These are phyloP conservation scores for Alligator sinensis DNA, from an alignment of 2,113 vertebrate genomes.

Conservation along the genomic window DNA sequence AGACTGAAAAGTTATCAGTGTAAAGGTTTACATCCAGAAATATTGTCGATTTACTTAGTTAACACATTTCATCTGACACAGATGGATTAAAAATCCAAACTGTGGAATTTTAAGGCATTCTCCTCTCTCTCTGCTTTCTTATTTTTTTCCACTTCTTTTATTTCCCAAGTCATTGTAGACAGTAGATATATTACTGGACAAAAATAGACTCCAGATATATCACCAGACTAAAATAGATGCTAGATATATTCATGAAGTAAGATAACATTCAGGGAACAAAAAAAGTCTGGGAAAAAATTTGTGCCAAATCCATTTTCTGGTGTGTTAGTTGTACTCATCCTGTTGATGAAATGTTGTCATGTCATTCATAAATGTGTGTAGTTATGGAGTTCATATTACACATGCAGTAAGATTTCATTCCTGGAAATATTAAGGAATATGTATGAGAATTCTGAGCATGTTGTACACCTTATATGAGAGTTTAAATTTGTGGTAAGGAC, in stretches of 20 bases:
- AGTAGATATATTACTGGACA: slow-evolving; percentile 18
- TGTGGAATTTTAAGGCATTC: background rate
- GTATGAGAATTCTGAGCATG: background rate
- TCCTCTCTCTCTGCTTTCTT: background rate
- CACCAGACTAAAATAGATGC: background rate
- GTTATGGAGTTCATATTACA: background rate
- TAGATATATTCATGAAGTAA: background rate
- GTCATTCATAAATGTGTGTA: background rate
- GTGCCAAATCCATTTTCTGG: background rate
- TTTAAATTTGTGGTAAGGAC: background rate
- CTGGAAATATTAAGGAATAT: background rate
- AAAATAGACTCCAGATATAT: background rate
- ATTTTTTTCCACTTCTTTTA: background rate
- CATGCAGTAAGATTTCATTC: slow-evolving; percentile 20
- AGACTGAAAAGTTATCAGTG: slow-evolving; percentile 17
- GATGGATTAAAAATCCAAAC: slow-evolving; percentile 13
- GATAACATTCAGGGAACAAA: background rate
- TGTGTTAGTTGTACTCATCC: background rate
- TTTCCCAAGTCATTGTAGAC: background rate
- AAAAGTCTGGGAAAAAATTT: background rate
- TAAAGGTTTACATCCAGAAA: background rate
- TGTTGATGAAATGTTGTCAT: background rate
- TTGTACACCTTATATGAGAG: background rate
- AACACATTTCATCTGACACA: slow-evolving; percentile 16
- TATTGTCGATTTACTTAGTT: background rate